Conservation (phyloP, 2,888 invertebrate species). For the Plemyria rubiginata region DNA sequence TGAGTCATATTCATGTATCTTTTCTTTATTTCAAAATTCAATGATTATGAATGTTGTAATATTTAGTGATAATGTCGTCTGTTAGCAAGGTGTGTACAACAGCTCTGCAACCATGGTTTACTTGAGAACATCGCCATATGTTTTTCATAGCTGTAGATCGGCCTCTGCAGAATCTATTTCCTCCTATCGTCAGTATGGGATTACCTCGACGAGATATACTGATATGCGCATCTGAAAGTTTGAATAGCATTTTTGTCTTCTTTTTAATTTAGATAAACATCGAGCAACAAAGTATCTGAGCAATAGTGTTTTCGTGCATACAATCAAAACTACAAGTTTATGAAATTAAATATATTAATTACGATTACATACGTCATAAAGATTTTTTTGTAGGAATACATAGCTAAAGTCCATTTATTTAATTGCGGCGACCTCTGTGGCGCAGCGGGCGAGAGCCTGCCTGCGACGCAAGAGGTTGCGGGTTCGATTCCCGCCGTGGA, state of each 20-base stretch:
- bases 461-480: too few relatives aligned
- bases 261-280: not conserved
- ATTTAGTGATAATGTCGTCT: slow-evolving; percentile 9
- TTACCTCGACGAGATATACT: slow-evolving; percentile 9
- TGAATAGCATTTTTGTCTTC: not conserved
- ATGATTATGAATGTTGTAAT: slow-evolving; percentile 14
- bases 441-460: too few relatives aligned
- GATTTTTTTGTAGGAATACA: too few relatives aligned
- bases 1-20: too few relatives aligned
- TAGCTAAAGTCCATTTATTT: too few relatives aligned
- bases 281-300: too few relatives aligned
- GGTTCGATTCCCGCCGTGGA: too few relatives aligned
- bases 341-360: too few relatives aligned
- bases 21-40: not conserved
- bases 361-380: too few relatives aligned
- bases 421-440: too few relatives aligned
- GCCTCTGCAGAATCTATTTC: slow-evolving; percentile 11
- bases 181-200: slow-evolving; percentile 10
- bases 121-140: slow-evolving; percentile 18
- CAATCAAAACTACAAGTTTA: too few relatives aligned
- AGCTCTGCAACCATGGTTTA: slow-evolving; percentile 30
- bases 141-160: not conserved
- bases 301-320: too few relatives aligned
- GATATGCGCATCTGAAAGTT: slow-evolving; percentile 6
- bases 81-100: slow-evolving; percentile 11